Base-by-base conservation (phyloP, 2,113 vertebrate species). In the Poecile atricapillus region DNA sequence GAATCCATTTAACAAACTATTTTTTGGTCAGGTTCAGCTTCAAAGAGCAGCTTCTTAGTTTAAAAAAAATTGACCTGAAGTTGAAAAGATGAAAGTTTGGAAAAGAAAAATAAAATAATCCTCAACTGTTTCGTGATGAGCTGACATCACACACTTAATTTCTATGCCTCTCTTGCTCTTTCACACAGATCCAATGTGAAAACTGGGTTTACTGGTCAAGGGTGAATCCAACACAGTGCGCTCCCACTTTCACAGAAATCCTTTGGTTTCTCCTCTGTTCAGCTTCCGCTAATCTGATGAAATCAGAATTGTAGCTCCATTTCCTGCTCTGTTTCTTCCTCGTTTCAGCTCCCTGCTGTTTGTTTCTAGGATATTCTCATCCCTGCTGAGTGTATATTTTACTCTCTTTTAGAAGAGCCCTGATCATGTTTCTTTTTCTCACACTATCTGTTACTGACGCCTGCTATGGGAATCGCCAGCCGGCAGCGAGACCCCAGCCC, bases 391-490 rank as follows among this genome's bases (percentile, higher is more conserved):
- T 96, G 83, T 94, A 75, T 92, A 86, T 82, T 96, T 93, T 95
- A 78, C 80, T 90, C 83, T 79, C 58, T 86, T 94, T 92, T 81
- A 94, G 90, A 83, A 68, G 44, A 92, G 60, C 52, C 83, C 94
- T 27, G 93, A 92, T 96, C 95, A 62, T 55, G 80, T 97, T 95
- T 94, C 95, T 93, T 77, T 96, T 96, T 97, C 95, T 96, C 95
- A 96, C 95, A 96, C 94, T 94, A 80, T 92, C 93, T 92, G 16
- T 90, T 95, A 92, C 94, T 89, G 86, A 90, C 1, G 69, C 52
- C 79, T 88, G 80, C 76, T 89, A 64, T 84, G 85, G 92, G 96
- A 96, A 94, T 88, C 90, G 82, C 88, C 94, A 88, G 79, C 64
- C 46, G 9, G 82, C 7, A 25, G 89, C 2, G n/a, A 93, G 76